Evolutionary conservation across 2,113 vertebrate genomes (phyloP), one percentile per base, ranked within the genome.

Genomic region (Antechinus flavipes): DNA sequence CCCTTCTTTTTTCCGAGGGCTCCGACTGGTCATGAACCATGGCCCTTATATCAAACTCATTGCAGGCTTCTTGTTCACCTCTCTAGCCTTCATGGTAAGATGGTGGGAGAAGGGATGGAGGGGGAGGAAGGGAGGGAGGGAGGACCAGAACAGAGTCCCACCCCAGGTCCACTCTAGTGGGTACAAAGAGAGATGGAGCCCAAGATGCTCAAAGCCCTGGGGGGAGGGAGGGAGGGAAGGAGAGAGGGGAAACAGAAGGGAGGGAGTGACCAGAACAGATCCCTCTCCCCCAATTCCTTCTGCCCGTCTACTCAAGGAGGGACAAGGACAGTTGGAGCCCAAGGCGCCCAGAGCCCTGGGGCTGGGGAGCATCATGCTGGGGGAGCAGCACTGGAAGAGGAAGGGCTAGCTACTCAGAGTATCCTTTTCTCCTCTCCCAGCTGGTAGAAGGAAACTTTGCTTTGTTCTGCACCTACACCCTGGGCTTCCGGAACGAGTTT

Each of bases 361-460:
- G 9, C 14, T 0, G 61, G 14, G 61, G 12, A 0, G 35, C 14
- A 0, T n/a, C 5, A 30, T 68, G 61, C 0, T 30, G 30, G 61
- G 8, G 30, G 30, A 5, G 68, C 4, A 6, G 6, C 68, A 76
- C 16, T 76, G 16, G 68, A 16, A n/a, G n/a, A 42, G n/a, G 68
- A 84, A 42, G n/a, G 68, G 7, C 16, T 84, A 16, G 35, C 16
- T 22, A 8, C n/a, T 84, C 35, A 84, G 19, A 19, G 19, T 84
- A 2, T 93, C 42, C 27, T 94, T 55, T 30, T n/a, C 84, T 14
- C 4, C 90, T 3, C 58, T 35, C 27, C 0, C 98, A 99, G 99
- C 98, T 99, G 26, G 98, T 99, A 94, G 99, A 99, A 42, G 99
- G 99, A 46, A 99, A 99, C 98, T 99, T 99, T n/a, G 99, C 99